Conservation (phyloP, 1,140 invertebrate genomes). For the Nasonia giraulti region DNA sequence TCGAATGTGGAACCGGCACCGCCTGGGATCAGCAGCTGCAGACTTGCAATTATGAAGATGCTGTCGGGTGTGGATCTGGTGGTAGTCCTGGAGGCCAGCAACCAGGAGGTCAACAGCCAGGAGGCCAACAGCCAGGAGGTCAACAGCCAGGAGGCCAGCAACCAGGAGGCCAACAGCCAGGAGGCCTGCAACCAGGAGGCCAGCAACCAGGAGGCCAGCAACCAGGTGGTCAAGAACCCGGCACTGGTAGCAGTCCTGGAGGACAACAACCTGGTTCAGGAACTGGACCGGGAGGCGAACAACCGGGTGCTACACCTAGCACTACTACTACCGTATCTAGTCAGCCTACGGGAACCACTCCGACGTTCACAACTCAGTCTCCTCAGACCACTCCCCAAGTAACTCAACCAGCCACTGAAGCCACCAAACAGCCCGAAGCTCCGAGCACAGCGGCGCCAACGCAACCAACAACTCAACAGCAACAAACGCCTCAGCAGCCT, state of each 20-base stretch:
- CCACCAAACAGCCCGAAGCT: not conserved
- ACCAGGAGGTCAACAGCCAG: not conserved
- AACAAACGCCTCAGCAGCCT: not conserved
- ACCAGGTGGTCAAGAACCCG: not conserved
- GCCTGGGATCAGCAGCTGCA: conserved; percentile 69
- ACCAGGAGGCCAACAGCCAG: not conserved
- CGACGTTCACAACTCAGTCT: not conserved
- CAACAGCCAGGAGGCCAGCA: not conserved
- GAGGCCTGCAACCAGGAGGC: not conserved
- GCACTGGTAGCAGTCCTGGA: not conserved
- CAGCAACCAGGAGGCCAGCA: not conserved
- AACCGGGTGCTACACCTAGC: not conserved
- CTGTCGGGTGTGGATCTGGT: conserved; percentile 58
- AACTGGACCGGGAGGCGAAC: not conserved
- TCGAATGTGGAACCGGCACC: conserved; percentile 66
- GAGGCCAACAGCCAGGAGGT: no score
- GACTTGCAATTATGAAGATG: conserved; percentile 69
- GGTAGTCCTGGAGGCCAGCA: not conserved
- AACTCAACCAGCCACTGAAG: not conserved
- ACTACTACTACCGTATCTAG: conserved; percentile 11
- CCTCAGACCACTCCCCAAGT: not conserved
- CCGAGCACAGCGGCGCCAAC: not conserved
- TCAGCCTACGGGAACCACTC: conserved; percentile 6
- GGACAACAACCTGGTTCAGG: not conserved
- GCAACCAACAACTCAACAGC: conserved; percentile 23